Percentiles rank a stretch among this genome's conserved stretches.
These are phyloP conservation scores for Pseudomyrmex gracilis DNA, from an alignment of 1,140 invertebrate genomes.

Conservation along the genomic window DNA sequence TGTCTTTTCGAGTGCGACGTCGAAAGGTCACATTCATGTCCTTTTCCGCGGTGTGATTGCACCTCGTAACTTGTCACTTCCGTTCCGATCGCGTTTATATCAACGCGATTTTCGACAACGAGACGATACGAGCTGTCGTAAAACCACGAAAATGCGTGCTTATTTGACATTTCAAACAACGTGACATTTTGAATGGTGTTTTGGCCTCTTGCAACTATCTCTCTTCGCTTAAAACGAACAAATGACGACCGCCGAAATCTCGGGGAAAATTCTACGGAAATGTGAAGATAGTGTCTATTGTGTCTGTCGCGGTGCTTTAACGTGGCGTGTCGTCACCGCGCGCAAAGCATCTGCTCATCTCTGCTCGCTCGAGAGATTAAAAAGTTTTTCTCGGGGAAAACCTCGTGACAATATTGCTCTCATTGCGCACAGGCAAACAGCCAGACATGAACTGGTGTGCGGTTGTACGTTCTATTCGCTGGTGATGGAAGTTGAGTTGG, in stretches of 20 bases:
- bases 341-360: conserved; percentile 70
- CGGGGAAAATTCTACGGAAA: conserved; percentile 3
- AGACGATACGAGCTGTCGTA: conserved; percentile 24
- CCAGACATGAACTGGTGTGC: conserved; percentile 22
- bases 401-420: conserved; percentile 63
- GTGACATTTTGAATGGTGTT: conserved; percentile 18
- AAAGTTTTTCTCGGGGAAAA: conserved; percentile 62
- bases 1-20: background rate
- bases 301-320: conserved; percentile 16
- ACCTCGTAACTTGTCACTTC: conserved; percentile 24
- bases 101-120: background rate
- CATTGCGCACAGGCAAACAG: conserved; percentile 43
- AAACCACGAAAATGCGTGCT: conserved; percentile 6
- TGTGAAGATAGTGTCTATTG: background rate
- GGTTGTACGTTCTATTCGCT: background rate
- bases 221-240: too few relatives aligned
- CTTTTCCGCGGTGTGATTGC: conserved; percentile 11
- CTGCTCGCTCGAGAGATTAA: conserved; percentile 65
- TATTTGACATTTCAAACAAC: conserved; percentile 47
- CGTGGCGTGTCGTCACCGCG: conserved; percentile 30
- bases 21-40: background rate
- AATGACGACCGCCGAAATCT: conserved; percentile 13
- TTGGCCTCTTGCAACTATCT: too few relatives aligned
- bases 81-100: background rate
- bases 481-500: conserved; percentile 3